Evolutionary conservation across 2,797 vertebrate species (phyloP).

Genomic region (Syndactyla subalaris): DNA sequence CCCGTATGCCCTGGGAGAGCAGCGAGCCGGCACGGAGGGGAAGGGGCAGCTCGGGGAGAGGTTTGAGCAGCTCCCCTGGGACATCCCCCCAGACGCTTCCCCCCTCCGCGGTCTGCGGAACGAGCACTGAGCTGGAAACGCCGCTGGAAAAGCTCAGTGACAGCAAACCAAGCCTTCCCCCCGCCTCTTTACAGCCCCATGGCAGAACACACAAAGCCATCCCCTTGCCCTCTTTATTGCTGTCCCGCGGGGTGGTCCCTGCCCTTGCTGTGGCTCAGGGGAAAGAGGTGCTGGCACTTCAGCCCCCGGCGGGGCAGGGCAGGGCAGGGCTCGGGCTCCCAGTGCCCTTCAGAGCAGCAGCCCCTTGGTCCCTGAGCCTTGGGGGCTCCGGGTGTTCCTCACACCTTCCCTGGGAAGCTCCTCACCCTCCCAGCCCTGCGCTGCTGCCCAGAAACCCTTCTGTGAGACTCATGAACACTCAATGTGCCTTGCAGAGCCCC

Average conservation of each 20-base stretch:
- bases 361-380: neutral
- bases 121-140: neutral
- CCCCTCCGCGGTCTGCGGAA: accelerated
- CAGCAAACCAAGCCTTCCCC: neutral
- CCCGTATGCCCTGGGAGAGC: neutral
- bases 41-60: neutral
- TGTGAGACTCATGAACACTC: neutral
- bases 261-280: neutral
- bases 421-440: neutral
- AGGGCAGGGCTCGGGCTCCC: neutral
- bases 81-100: neutral
- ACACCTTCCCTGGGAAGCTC: neutral
- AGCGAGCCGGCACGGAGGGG: neutral
- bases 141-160: neutral
- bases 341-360: neutral
- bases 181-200: neutral
- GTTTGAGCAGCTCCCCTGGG: neutral
- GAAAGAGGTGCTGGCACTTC: neutral
- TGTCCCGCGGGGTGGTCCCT: neutral
- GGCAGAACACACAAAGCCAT: neutral
- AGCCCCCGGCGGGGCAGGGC: neutral
- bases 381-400: neutral
- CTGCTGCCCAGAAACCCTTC: neutral
- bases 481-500: neutral
- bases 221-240: neutral